Conservation (phyloP, 2,113 vertebrate species). For the Nerophis lumbriciformis region DNA sequence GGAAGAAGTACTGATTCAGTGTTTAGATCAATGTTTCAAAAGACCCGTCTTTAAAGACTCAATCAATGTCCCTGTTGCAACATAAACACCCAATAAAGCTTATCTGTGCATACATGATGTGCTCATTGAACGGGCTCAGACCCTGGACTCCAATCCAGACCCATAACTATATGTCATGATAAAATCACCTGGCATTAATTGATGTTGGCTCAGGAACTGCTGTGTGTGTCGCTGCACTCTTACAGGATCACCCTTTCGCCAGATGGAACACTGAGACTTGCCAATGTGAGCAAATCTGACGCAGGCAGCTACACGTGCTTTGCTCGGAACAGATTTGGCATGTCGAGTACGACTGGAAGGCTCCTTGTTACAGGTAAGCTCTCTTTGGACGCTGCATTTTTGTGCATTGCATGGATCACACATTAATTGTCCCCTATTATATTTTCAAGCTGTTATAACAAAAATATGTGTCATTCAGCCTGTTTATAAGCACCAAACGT, state of each 20-base stretch:
- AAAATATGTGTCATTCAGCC: too few species aligned
- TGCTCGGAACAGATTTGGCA: slow-evolving; percentile 86
- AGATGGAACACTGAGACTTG: slow-evolving; percentile 80
- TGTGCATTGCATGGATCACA: slow-evolving; percentile 10
- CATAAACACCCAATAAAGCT: not conserved
- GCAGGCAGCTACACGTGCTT: slow-evolving; percentile 83
- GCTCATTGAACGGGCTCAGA: not conserved
- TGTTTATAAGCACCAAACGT: too few species aligned
- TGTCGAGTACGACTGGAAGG: slow-evolving; percentile 80
- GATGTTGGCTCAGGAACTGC: slow-evolving; percentile 3
- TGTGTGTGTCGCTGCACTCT: slow-evolving; percentile 19
- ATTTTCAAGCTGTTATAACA: too few species aligned
- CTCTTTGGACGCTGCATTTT: slow-evolving; percentile 25
- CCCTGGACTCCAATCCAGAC: not conserved
- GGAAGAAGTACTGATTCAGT: not conserved
- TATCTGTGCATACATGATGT: not conserved
- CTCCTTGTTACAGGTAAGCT: slow-evolving; percentile 82
- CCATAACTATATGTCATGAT: slow-evolving; percentile 13
- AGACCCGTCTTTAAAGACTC: not conserved
- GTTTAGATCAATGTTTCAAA: not conserved
- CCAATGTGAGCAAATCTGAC: slow-evolving; percentile 84
- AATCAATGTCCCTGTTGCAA: not conserved
- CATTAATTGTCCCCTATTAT: too few species aligned
- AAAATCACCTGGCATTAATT: slow-evolving; percentile 3
- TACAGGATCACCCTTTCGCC: slow-evolving; percentile 76